Percentiles rank a stretch among this genome's conserved stretches.
phyloP scores from a whole-genome alignment of 2,888 invertebrate genomes.

The Rhyacophila evoluta region DNA sequence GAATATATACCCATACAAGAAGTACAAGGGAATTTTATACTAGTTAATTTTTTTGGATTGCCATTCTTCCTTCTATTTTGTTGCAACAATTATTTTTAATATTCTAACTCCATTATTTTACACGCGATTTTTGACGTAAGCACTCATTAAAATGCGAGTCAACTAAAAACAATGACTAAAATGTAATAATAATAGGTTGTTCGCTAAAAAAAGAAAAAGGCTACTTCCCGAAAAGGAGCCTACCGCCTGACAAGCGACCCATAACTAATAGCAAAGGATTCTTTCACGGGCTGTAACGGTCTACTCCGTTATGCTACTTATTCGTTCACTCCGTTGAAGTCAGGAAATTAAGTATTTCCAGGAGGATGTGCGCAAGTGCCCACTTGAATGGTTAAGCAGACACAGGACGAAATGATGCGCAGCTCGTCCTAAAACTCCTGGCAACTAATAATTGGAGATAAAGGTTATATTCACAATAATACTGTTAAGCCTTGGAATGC shows the following conservation, averaged over 20 bases:
- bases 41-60: no score
- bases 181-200: background rate
- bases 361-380: background rate
- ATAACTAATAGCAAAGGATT: conserved; percentile 1
- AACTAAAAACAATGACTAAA: background rate
- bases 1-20: no score
- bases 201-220: background rate
- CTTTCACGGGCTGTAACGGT: background rate
- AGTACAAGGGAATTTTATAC: no score
- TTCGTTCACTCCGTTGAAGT: background rate
- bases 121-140: no score
- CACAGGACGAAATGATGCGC: background rate
- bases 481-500: no score
- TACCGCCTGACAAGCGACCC: background rate
- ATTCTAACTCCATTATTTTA: no score
- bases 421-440: no score
- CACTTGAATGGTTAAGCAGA: background rate
- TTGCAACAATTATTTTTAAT: no score
- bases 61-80: no score
- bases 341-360: background rate
- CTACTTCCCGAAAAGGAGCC: background rate
- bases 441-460: no score
- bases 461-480: no score
- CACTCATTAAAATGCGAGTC: background rate
- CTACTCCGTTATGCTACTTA: background rate